Percentiles rank a stretch among this genome's conserved stretches.
phyloP scores from a whole-genome alignment of 1,140 invertebrate genomes.

The Solenopsis invicta region DNA sequence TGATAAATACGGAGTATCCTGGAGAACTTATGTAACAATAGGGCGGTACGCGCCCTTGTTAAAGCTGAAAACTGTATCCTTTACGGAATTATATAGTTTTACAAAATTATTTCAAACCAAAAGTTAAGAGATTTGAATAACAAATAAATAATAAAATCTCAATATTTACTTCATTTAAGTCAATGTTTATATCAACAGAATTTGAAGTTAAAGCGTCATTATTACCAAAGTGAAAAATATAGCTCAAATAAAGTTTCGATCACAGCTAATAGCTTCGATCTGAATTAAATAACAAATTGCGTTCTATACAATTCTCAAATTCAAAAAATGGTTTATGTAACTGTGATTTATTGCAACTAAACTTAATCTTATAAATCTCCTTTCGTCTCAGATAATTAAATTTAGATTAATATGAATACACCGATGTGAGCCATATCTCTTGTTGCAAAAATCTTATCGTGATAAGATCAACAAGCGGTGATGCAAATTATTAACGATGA shows the following conservation, averaged over 20 bases:
- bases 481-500: constrained; percentile 67
- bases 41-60: neutral
- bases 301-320: neutral
- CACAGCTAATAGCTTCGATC: neutral
- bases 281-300: neutral
- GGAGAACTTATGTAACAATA: constrained; percentile 24
- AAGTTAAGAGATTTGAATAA: neutral
- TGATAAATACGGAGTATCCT: constrained; percentile 41
- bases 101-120: neutral
- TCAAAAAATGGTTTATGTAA: neutral
- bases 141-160: neutral
- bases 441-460: constrained; percentile 33
- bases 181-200: neutral
- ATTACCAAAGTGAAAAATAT: neutral
- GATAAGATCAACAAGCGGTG: constrained; percentile 12
- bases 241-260: neutral
- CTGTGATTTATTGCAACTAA: neutral
- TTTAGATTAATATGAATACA: neutral
- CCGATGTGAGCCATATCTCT: neutral
- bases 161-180: neutral
- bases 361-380: neutral
- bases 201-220: neutral
- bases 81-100: constrained; percentile 29
- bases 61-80: neutral
- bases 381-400: neutral